Conservation (phyloP, 2,888 invertebrate species). For the Acanthopleura granulata region DNA sequence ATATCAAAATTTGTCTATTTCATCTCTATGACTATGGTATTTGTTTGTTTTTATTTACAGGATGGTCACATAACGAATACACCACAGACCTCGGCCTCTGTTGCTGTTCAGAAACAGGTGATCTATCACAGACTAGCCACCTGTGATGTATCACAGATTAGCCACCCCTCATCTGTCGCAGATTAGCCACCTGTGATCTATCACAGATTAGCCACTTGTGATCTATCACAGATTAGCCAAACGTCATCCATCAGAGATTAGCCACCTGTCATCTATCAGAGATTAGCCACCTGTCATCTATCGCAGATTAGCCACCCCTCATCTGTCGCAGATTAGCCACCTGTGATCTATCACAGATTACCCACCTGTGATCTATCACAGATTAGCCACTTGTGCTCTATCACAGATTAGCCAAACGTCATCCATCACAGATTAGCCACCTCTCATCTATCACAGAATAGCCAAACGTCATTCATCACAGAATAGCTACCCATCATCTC, state of each 20-base stretch:
- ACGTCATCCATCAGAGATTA: not conserved
- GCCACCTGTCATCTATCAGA: constrained; percentile 19
- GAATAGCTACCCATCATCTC: no score
- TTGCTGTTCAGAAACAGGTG: constrained; percentile 55
- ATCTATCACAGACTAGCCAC: constrained; percentile 15
- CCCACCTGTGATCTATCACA: no score
- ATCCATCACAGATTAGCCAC: no score
- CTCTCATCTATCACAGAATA: no score
- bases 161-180: constrained; percentile 19
- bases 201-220: no score
- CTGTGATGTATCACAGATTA: not conserved
- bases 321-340: no score
- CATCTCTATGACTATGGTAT: not conserved
- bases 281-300: not conserved
- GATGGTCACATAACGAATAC: constrained; percentile 52
- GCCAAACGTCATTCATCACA: no score
- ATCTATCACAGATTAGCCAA: constrained; percentile 14
- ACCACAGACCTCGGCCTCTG: constrained; percentile 48
- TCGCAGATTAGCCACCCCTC: no score
- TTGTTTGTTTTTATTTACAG: constrained; percentile 36
- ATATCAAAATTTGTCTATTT: no score
- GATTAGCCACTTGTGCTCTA: no score
- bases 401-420: no score
- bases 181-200: not conserved
- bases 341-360: no score